Base-by-base conservation (phyloP, 2,888 invertebrate genomes). In the Epinotia ramella region DNA sequence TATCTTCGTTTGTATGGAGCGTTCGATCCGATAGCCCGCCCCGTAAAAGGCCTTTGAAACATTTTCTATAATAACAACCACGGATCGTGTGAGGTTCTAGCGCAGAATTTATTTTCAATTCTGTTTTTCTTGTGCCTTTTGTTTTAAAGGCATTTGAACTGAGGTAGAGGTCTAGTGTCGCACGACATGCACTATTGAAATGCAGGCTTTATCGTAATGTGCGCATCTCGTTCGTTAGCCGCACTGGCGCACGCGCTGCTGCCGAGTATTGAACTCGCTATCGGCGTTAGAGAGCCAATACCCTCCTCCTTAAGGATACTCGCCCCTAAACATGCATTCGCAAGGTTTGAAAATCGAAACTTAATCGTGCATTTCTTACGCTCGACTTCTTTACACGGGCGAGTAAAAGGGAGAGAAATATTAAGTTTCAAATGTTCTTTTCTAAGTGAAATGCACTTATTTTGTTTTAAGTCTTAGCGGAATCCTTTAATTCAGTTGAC, bases 171-270 rank as follows among this genome's bases (percentile, higher is more conserved):
- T 70, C 63, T 71, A 59, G 68, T 77, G 73, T 69, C 71, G 76
- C 77, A 72, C 70, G 78, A 75, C 73, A 76, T 73, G 76, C 81
- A 71, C 82, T 87, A 89, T 90, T 89, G 88, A 92, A 92, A 92
- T 90, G 89, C 90, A 83, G 86, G 81, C 84, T 87, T 89, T 93
- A 93, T 94, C 93, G 84, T 83, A 80, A 83, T 84, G 82, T 80
- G 89, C 85, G 87, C 88, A 93, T 93, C 93, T 89, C 84, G 90
- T 92, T 93, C 92, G 92, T 93, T 93, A 93, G 91, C 79, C 84
- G 87, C 87, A 82, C 86, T 24, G 40, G 87, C 86, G 87, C 88
- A 78, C 78, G 79, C 80, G 73, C 69, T 33, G 77, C 82, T 81
- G 79, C 80, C 84, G 91, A 84, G 87, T 92, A 89, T 92, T 93